Percentiles rank a stretch among this genome's conserved stretches.
phyloP scores from a whole-genome alignment of 1,140 invertebrate species.

The Nasonia vitripennis region DNA sequence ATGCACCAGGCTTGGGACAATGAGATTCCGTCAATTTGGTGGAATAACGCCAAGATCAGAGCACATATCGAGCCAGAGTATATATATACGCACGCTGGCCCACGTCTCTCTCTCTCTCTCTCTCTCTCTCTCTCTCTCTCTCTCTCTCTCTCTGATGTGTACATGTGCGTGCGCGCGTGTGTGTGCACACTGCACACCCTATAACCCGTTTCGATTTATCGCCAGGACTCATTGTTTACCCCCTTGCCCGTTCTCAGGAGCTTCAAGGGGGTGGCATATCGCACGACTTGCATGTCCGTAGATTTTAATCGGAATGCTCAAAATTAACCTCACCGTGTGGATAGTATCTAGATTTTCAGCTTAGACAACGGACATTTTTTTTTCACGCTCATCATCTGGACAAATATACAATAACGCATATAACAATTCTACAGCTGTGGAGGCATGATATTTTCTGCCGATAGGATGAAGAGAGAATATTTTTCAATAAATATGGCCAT shows the following conservation, averaged over 20 bases:
- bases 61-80: background rate
- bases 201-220: constrained; percentile 37
- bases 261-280: background rate
- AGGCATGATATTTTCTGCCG: too few relatives aligned
- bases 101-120: too few relatives aligned
- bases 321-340: background rate
- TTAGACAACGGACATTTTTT: background rate
- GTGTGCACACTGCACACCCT: background rate
- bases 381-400: background rate
- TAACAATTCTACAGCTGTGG: background rate
- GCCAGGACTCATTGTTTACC: constrained; percentile 3
- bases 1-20: background rate
- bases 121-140: too few relatives aligned
- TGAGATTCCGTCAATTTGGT: constrained; percentile 36
- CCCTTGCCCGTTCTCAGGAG: background rate
- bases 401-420: background rate
- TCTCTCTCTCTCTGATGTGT: background rate
- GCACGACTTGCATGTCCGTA: background rate
- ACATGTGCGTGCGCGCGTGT: background rate
- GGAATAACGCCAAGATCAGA: constrained; percentile 31
- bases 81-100: background rate
- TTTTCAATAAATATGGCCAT: too few relatives aligned
- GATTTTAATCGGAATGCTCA: background rate
- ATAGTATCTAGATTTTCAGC: background rate
- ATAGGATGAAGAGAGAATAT: too few relatives aligned